A percentile compares a stretch with the other conserved stretches of the same genome.
These are phyloP conservation scores for Podarcis cretensis DNA, from an alignment of 2,113 vertebrate species.

Conservation along the genomic window DNA sequence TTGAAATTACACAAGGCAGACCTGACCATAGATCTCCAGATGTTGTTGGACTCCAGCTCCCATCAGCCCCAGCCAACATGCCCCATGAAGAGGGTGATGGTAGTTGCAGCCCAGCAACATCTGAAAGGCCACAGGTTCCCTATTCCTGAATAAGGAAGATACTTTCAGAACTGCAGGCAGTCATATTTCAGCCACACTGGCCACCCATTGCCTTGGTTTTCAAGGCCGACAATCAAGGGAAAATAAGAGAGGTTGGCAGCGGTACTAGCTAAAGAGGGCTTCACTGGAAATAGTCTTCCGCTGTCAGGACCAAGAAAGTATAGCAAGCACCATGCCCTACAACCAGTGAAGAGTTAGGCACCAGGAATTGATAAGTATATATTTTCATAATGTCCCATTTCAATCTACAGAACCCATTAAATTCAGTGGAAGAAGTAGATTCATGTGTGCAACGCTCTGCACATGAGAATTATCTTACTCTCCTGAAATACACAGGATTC, in stretches of 20 bases:
- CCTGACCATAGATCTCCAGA: no score
- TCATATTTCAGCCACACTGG: no score
- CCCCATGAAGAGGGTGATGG: no score
- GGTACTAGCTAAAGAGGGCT: not conserved
- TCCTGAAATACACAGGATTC: not conserved
- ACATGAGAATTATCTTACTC: not conserved
- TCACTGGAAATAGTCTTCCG: no score
- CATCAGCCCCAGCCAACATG: no score
- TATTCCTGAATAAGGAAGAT: no score
- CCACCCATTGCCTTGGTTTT: not conserved
- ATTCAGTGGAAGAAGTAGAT: not conserved
- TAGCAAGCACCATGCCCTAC: not conserved
- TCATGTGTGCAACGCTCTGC: not conserved
- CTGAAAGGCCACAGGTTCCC: no score
- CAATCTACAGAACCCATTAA: not conserved
- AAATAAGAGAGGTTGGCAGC: not conserved
- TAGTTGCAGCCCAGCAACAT: no score
- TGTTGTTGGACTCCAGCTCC: no score
- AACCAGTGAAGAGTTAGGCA: not conserved
- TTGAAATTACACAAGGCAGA: no score
- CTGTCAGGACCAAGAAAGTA: not conserved
- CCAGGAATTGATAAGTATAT: not conserved
- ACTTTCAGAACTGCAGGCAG: no score
- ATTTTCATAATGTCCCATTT: not conserved
- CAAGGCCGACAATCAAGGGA: not conserved